A percentile compares a stretch with the other conserved stretches of the same genome.
phyloP scores from a whole-genome alignment of 2,888 invertebrate species.

The Nebria salina region DNA sequence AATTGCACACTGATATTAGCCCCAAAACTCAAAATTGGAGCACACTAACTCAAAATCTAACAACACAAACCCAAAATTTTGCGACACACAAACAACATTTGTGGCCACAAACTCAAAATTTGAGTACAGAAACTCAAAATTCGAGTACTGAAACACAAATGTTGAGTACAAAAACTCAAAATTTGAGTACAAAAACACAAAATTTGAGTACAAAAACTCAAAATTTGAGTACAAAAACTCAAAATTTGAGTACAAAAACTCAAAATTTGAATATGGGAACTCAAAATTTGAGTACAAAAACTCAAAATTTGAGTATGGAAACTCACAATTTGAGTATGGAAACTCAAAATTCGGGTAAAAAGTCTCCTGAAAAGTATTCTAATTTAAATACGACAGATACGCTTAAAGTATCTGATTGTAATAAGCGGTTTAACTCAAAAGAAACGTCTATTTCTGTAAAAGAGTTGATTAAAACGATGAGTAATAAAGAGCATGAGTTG shows the following conservation, averaged over 20 bases:
- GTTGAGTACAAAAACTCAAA: no score
- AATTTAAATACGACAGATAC: conserved; percentile 9
- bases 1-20: neutral
- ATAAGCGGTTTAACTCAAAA: conserved; percentile 15
- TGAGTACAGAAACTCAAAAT: neutral
- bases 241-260: neutral
- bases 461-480: conserved; percentile 31
- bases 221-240: neutral
- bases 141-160: no score
- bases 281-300: no score
- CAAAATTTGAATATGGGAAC: neutral
- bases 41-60: neutral
- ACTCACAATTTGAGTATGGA: neutral
- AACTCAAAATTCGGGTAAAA: neutral
- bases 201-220: no score
- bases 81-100: neutral
- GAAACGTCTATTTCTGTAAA: conserved; percentile 15
- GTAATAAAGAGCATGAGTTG: conserved; percentile 31
- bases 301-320: neutral
- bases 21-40: neutral
- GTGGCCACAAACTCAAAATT: neutral
- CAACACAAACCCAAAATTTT: neutral
- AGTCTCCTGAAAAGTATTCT: neutral
- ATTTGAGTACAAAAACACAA: no score
- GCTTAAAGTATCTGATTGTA: conserved; percentile 26